Conservation (phyloP, 2,113 vertebrate genomes). For the Pelecanoides urinatrix region DNA sequence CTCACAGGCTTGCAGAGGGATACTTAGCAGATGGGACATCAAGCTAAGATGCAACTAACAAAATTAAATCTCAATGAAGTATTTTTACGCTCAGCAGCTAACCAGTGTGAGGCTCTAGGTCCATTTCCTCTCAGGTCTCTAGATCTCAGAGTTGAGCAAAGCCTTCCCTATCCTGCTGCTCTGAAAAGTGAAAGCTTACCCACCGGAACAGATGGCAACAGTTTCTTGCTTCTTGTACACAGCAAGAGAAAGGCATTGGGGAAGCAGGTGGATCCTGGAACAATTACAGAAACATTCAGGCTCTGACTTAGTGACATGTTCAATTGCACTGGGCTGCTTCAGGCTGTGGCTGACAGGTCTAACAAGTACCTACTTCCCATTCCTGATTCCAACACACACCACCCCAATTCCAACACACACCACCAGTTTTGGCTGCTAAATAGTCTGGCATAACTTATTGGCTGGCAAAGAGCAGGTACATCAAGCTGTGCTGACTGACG, state of each 20-base stretch:
- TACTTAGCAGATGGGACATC: background rate
- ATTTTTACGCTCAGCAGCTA: background rate
- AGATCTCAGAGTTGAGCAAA: background rate
- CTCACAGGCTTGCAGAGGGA: background rate
- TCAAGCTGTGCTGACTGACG: background rate
- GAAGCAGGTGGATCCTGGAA: background rate
- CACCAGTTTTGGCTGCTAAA: background rate
- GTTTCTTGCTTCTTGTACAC: background rate
- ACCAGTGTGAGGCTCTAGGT: background rate
- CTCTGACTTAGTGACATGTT: background rate
- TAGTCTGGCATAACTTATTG: background rate
- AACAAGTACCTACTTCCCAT: background rate
- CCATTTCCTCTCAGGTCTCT: background rate
- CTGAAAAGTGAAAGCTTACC: background rate
- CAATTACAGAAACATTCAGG: background rate
- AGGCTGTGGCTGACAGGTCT: background rate
- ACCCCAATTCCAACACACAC: fast-evolving
- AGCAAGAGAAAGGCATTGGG: background rate
- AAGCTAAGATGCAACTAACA: background rate
- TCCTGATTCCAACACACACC: fast-evolving
- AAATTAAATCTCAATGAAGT: background rate
- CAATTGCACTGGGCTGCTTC: background rate
- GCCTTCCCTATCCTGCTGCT: background rate
- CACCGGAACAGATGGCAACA: background rate
- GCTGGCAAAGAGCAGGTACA: background rate